These are phyloP conservation scores for Cladopsammia gracilis DNA, from an alignment of 64 coral and sea anemone genomes.

Conservation along the genomic window DNA sequence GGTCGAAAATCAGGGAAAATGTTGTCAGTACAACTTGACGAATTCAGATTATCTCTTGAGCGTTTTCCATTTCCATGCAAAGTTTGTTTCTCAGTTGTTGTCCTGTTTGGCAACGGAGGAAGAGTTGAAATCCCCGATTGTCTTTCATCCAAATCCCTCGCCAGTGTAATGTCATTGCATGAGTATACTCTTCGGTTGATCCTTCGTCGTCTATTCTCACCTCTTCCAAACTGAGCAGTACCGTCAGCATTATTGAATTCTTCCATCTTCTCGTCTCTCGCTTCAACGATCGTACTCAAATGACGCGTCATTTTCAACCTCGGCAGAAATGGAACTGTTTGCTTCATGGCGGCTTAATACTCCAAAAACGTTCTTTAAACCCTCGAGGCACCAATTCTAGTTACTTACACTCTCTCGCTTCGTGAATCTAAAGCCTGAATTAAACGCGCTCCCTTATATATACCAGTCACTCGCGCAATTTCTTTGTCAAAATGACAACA, in stretches of 20 bases:
- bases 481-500: background rate
- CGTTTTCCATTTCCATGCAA: background rate
- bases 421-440: background rate
- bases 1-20: slow-evolving; percentile 12
- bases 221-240: background rate
- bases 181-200: slow-evolving; percentile 4
- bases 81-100: background rate
- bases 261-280: slow-evolving; percentile 7
- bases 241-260: background rate
- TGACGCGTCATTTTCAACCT: slow-evolving; percentile 15
- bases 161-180: background rate
- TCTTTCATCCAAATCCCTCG: background rate
- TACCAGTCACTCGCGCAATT: background rate
- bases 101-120: background rate
- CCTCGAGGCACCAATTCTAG: too few species aligned
- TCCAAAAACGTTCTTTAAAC: too few species aligned
- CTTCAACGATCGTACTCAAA: slow-evolving; percentile 44
- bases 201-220: background rate
- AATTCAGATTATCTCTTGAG: too few species aligned
- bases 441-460: background rate
- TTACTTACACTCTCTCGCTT: background rate
- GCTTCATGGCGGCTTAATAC: background rate
- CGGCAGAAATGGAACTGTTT: slow-evolving; percentile 14
- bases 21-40: background rate
- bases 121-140: background rate